These are phyloP conservation scores for Chaetodon trifascialis DNA, from an alignment of 2,113 vertebrate species.

Conservation along the genomic window DNA sequence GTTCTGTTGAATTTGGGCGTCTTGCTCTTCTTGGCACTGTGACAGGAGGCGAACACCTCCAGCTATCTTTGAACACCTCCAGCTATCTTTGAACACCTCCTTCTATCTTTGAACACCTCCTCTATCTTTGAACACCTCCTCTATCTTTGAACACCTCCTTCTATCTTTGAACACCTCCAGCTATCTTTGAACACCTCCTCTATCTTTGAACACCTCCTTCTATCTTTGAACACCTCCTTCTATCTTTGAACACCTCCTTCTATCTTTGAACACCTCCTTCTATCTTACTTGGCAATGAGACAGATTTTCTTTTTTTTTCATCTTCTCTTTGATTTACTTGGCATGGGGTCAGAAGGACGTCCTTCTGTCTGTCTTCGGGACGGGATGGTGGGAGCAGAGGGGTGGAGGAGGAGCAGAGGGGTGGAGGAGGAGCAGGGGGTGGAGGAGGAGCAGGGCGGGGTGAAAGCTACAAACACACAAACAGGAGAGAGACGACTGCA, in stretches of 20 bases:
- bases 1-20: slow-evolving; percentile 13
- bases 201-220: not conserved
- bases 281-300: slow-evolving; percentile 44
- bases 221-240: not conserved
- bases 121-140: too few relatives aligned
- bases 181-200: too few relatives aligned
- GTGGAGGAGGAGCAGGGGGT: slow-evolving; percentile 18
- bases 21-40: too few relatives aligned
- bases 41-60: too few relatives aligned
- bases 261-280: not conserved
- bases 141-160: not conserved
- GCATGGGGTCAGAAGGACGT: slow-evolving; percentile 31
- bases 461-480: slow-evolving; percentile 11
- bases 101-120: not conserved
- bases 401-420: slow-evolving; percentile 16
- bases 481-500: not conserved
- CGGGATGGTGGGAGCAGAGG: not conserved
- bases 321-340: slow-evolving; percentile 41
- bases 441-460: slow-evolving; percentile 25
- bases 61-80: too few relatives aligned
- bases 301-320: slow-evolving; percentile 9
- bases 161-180: not conserved
- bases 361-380: not conserved
- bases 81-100: not conserved
- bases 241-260: too few relatives aligned